Evolutionary conservation across 1,140 invertebrate genomes (phyloP).

Genomic region (Sitophilus oryzae): DNA sequence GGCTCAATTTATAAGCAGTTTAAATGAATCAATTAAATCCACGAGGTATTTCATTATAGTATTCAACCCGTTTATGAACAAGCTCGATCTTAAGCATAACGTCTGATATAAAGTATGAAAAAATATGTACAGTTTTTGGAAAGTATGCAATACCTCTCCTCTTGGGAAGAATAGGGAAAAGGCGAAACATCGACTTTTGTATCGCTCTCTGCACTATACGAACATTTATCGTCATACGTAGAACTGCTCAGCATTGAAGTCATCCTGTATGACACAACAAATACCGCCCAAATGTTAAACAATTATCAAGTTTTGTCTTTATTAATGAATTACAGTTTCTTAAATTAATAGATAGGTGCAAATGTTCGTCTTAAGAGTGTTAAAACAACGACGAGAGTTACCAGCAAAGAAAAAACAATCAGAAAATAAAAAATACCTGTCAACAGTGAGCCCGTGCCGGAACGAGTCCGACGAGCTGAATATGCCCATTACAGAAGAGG

Average conservation of each 20-base stretch:
- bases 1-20: too few relatives aligned
- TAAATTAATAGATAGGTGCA: too few relatives aligned
- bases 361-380: too few relatives aligned
- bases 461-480: slow-evolving; percentile 20
- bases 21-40: too few relatives aligned
- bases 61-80: too few relatives aligned
- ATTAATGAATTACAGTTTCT: too few relatives aligned
- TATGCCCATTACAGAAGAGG: slow-evolving; percentile 19
- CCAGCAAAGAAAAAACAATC: neutral
- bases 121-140: too few relatives aligned
- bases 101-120: too few relatives aligned
- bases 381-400: too few relatives aligned
- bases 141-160: slow-evolving; percentile 34
- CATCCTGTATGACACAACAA: slow-evolving; percentile 27
- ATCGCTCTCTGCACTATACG: slow-evolving; percentile 33
- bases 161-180: slow-evolving; percentile 28
- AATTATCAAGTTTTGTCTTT: neutral
- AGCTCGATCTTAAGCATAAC: too few relatives aligned
- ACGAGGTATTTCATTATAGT: too few relatives aligned
- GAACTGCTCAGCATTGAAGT: slow-evolving; percentile 23
- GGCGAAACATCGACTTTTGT: slow-evolving; percentile 33
- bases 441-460: slow-evolving; percentile 5
- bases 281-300: neutral
- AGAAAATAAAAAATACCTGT: slow-evolving; percentile 15
- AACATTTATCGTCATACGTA: slow-evolving; percentile 28